phyloP scores from a whole-genome alignment of 2,113 vertebrate species.

The Psettodes erumei region DNA sequence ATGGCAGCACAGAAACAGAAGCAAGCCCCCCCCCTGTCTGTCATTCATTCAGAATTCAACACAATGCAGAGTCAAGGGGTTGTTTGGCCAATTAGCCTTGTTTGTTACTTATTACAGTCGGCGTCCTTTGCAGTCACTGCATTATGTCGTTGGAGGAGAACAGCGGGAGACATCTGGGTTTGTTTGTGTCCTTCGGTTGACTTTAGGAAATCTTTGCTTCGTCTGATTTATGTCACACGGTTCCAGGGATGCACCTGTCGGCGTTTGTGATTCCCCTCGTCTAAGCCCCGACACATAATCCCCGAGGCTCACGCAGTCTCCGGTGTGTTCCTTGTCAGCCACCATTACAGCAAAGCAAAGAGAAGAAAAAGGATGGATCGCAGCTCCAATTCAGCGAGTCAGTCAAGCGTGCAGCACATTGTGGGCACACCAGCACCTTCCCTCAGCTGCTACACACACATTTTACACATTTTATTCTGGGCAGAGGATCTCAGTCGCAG shows the following conservation, averaged over 20 bases:
- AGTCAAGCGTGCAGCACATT: neutral
- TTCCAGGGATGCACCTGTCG: slow-evolving; percentile 29
- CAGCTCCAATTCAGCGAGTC: slow-evolving; percentile 12
- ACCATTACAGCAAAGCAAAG: slow-evolving; percentile 1
- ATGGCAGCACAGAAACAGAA: neutral
- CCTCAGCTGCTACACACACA: neutral
- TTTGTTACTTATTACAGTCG: neutral
- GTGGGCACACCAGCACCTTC: neutral
- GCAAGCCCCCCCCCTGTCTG: neutral
- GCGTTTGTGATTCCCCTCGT: neutral
- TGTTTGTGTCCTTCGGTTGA: slow-evolving; percentile 2
- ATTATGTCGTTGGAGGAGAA: neutral
- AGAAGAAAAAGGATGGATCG: slow-evolving; percentile 1
- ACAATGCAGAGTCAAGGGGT: too few species aligned
- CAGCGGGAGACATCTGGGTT: neutral
- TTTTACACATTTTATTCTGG: slow-evolving; percentile 8
- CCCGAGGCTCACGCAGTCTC: slow-evolving; percentile 33
- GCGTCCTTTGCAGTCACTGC: neutral
- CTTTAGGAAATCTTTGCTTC: slow-evolving; percentile 6
- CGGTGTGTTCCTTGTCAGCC: slow-evolving; percentile 22
- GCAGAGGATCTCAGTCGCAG: neutral
- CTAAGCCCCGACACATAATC: slow-evolving; percentile 43
- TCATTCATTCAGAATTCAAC: neutral
- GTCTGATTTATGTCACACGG: slow-evolving; percentile 27
- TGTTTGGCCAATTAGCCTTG: neutral